Base-by-base conservation (phyloP, 2,113 vertebrate genomes). In the Ceyx melanurus region DNA sequence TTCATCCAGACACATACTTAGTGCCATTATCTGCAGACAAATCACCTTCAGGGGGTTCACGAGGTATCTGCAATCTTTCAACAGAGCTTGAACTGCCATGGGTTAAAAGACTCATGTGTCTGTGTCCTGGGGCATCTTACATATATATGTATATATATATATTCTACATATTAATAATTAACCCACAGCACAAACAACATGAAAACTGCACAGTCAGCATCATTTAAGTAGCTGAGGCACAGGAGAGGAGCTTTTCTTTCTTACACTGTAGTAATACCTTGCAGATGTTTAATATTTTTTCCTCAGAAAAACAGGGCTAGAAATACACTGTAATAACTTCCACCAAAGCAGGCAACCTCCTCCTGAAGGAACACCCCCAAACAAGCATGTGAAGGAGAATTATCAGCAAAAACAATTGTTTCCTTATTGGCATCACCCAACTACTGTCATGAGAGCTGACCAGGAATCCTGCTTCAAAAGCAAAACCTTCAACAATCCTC, bases 361-460 rank as follows among this genome's bases (percentile, higher is more conserved):
- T 95, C 73, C 89, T 88, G 88, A 97, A 98, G 90, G 94, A 97
- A 97, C 71, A 92, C 9, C 51, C 72, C 86, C 66, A 78, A 91
- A 94, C 28, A 13, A 83, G 29, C 89, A 79, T 91, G 31, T 67
- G 89, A 97, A 96, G 97, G 82, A 83, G 86, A 22, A 65, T 92
- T 93, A 97, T 92, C 90, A 93, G 66, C 43, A 82, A 78, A 82
- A 91, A 73, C 72, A 97, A 96, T 77, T 95, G 88, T 94, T 97
- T 97, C 92, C 84, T 68, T 89, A 96, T 62, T 89, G 86, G 45
- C 61, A 94, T 94, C 84, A 28, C 78, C 37, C 62, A 87, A 92
- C 57, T 68, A 70, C 45, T 94, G 92, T 89, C 79, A 82, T 5
- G 4, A 86, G 88, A 93, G 75, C n/a, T 66, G 88, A 83, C 23